A percentile compares a stretch with the other conserved stretches of the same genome.
These are phyloP conservation scores for Thunnus maccoyii DNA, from an alignment of 2,113 vertebrate species.

Conservation along the genomic window DNA sequence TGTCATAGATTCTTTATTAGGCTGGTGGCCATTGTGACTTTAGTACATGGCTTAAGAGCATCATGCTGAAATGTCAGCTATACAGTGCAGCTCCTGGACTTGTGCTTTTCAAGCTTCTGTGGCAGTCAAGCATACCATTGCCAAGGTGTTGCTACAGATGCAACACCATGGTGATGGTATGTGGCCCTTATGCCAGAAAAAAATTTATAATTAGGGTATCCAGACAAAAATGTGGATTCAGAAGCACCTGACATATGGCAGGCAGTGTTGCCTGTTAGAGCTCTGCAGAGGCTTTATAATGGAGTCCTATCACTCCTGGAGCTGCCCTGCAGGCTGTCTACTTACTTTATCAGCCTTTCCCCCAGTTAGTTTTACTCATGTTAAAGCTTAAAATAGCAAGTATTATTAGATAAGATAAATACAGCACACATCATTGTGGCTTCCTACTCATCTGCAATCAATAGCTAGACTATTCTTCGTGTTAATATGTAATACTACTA, in stretches of 20 bases:
- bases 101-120: conserved; percentile 40
- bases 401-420: conserved; percentile 24
- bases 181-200: conserved; percentile 62
- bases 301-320: conserved; percentile 74
- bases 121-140: conserved; percentile 48
- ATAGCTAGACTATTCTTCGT: conserved; percentile 8
- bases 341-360: conserved; percentile 59
- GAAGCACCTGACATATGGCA: conserved; percentile 68
- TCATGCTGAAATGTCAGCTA: conserved; percentile 66
- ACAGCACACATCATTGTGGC: background rate
- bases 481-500: conserved; percentile 22
- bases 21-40: conserved; percentile 53
- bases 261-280: conserved; percentile 76
- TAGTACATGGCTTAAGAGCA: conserved; percentile 48
- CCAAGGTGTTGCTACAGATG: conserved; percentile 48
- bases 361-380: conserved; percentile 40
- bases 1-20: conserved; percentile 66
- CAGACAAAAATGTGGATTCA: conserved; percentile 67
- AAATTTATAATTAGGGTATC: conserved; percentile 75
- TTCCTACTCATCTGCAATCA: conserved; percentile 28
- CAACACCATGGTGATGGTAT: conserved; percentile 58
- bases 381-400: conserved; percentile 44
- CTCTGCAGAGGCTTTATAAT: conserved; percentile 70
- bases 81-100: conserved; percentile 18
- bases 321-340: conserved; percentile 62